phyloP scores from a whole-genome alignment of 2,888 invertebrate species.

The Drosophila monieri region DNA sequence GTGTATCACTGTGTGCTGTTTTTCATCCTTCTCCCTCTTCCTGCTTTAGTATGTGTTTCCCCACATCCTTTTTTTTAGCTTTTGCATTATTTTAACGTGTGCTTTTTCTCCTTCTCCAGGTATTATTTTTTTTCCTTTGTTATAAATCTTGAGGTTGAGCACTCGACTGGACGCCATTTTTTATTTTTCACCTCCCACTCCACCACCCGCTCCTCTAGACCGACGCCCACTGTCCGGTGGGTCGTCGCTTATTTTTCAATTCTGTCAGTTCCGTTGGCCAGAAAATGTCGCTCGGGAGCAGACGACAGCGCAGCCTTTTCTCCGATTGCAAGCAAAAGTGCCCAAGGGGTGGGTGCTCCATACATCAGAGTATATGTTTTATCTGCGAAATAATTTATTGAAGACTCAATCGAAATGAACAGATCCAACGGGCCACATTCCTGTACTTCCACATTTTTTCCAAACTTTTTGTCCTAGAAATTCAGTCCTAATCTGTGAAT shows the following conservation, averaged over 20 bases:
- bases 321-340: slow-evolving; percentile 37
- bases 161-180: slow-evolving; percentile 60
- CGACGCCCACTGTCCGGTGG: slow-evolving; percentile 1
- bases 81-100: slow-evolving; percentile 57
- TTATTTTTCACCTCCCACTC: slow-evolving; percentile 52
- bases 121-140: slow-evolving; percentile 48
- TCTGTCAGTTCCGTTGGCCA: slow-evolving; percentile 54
- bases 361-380: slow-evolving; percentile 41
- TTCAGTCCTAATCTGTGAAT: too few relatives aligned
- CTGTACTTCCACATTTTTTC: slow-evolving; percentile 4
- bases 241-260: slow-evolving; percentile 56
- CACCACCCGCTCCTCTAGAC: neutral
- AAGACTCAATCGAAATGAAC: slow-evolving; percentile 40
- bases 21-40: slow-evolving; percentile 5
- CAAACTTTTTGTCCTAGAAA: too few relatives aligned
- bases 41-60: slow-evolving; percentile 23
- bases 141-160: slow-evolving; percentile 72
- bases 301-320: slow-evolving; percentile 24
- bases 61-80: slow-evolving; percentile 40
- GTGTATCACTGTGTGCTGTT: slow-evolving; percentile 22
- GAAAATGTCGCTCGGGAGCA: slow-evolving; percentile 49
- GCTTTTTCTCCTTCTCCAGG: slow-evolving; percentile 34
- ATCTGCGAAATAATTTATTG: slow-evolving; percentile 63
- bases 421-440: slow-evolving; percentile 41
- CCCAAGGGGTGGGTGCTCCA: neutral